Conservation (phyloP, 2,888 invertebrate genomes). For the Vannuccia rotundouncinata region DNA sequence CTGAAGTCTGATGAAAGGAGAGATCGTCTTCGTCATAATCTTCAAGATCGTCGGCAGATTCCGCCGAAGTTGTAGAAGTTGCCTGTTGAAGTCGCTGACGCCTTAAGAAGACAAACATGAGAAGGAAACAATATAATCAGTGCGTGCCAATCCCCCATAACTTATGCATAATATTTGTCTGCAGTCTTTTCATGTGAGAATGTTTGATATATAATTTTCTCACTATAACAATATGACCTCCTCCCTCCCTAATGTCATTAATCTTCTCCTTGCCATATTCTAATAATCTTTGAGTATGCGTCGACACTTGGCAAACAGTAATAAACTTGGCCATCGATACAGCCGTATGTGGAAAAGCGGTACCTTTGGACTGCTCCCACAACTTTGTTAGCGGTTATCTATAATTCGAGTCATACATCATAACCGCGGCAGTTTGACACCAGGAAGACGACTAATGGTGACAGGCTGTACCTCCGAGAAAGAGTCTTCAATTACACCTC, state of each 20-base stretch:
- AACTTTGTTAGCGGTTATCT: not conserved
- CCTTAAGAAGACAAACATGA: not conserved
- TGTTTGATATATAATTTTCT: no score
- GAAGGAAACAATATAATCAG: not conserved
- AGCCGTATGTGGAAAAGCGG: not conserved
- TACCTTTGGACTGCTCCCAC: not conserved
- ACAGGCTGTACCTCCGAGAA: no score
- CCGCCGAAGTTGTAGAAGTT: conserved; percentile 34
- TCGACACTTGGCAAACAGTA: no score
- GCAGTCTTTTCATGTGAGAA: no score
- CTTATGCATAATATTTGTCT: no score
- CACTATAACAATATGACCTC: no score
- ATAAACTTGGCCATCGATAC: not conserved
- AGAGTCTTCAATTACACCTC: no score
- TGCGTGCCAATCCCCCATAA: not conserved
- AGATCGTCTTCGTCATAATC: not conserved
- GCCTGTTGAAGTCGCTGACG: conserved; percentile 29
- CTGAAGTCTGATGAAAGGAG: not conserved
- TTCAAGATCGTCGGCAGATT: conserved; percentile 32
- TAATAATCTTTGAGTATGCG: no score
- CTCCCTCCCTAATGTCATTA: no score
- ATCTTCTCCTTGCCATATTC: no score
- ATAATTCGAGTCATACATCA: conserved; percentile 20
- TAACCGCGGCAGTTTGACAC: not conserved
- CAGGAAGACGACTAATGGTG: not conserved